Percentiles rank a stretch among this genome's conserved stretches.
Conservation (phyloP, 2,888 invertebrate genomes). For the Dicycla oo region DNA sequence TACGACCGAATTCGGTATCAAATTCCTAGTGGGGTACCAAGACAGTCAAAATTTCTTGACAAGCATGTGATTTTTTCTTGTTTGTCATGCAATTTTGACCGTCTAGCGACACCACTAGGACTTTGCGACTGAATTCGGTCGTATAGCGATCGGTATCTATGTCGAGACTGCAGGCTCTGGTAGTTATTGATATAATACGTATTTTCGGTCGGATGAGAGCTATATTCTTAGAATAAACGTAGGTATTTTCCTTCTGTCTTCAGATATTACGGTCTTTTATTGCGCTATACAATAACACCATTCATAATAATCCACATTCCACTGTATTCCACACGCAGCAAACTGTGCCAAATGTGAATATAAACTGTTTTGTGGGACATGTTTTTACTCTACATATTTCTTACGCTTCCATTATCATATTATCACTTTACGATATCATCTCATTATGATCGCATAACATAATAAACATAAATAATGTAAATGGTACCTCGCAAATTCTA, state of each 20-base stretch:
- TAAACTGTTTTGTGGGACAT: slow-evolving; percentile 26
- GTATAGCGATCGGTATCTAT: no score
- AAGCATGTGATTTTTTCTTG: no score
- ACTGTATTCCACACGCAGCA: slow-evolving; percentile 14
- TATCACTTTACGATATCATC: slow-evolving; percentile 34
- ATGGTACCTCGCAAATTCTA: slow-evolving; percentile 7
- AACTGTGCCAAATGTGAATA: slow-evolving; percentile 32
- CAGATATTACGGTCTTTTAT: background rate
- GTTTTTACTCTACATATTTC: slow-evolving; percentile 5
- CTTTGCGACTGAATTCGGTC: no score
- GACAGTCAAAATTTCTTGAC: no score
- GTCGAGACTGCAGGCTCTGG: no score
- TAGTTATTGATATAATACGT: no score
- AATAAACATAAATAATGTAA: slow-evolving; percentile 31
- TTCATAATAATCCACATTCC: slow-evolving; percentile 3
- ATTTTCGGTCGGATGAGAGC: no score
- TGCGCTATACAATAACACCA: slow-evolving; percentile 3
- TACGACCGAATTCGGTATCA: no score
- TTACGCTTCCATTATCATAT: slow-evolving; percentile 23
- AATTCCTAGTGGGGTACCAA: no score
- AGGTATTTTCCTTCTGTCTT: slow-evolving; percentile 8
- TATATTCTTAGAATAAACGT: no score
- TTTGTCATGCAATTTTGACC: no score
- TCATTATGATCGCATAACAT: slow-evolving; percentile 19
- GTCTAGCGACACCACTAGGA: no score